Evolutionary conservation across 2,113 vertebrate genomes (phyloP), one percentile per base, ranked within the genome.

Genomic region (Periophthalmus modestus): DNA sequence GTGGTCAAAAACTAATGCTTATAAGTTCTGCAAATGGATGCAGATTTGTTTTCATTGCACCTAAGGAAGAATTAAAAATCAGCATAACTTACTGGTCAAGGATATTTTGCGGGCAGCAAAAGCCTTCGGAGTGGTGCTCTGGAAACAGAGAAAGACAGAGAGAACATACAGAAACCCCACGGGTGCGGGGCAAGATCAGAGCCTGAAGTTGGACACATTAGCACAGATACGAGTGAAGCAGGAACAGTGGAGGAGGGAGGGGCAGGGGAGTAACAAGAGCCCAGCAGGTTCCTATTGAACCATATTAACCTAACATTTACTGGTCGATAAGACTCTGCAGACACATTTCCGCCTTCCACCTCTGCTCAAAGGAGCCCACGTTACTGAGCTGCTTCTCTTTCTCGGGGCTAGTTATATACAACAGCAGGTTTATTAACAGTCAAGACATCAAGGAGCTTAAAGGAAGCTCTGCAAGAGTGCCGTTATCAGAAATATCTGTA

Each of bases 101-200:
- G 93, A 94, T 54, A 94, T 94, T 92, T 93, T 94, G 85, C 92
- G 92, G 24, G 92, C 91, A n/a, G 93, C 89, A 62, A 94, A 92
- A 69, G 89, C 89, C 91, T 94, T 94, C 18, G 92, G 89, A 80
- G 91, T 86, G 80, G 92, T 88, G 82, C 87, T 92, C 94, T 94
- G 87, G 66, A 90, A 87, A 86, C 67, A 83, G 81, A 91, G 74
- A 69, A 74, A 89, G 85, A 92, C 77, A 90, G 69, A 89, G 78
- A 88, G 88, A 86, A 89, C 86, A 92, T 89, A 92, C 87, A 93
- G 87, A 93, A 89, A 92, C 93, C 94, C 93, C 92, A 91, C 80
- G 89, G 92, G 92, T 91, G 90, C 33, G 86, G 89, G 91, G 88
- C 72, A 46, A 85, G 82, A 91, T 90, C 87, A 92, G 93, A 90